A percentile compares a stretch with the other conserved stretches of the same genome.
phyloP scores from a whole-genome alignment of 2,888 invertebrate genomes.

The Autographa gamma region DNA sequence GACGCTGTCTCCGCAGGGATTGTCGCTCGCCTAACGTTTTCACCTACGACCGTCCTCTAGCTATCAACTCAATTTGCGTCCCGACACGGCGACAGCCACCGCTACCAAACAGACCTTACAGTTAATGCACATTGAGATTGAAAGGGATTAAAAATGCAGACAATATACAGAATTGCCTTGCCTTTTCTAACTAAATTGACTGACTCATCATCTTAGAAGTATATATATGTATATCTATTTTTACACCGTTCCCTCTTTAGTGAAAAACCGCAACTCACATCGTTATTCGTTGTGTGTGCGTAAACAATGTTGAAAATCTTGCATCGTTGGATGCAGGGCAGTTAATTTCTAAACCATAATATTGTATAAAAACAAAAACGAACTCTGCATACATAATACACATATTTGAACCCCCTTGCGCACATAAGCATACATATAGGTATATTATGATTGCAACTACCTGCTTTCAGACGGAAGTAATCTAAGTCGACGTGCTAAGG shows the following conservation, averaged over 20 bases:
- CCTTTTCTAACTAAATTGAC: background rate
- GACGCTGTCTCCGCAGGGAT: slow-evolving; percentile 86
- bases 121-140: slow-evolving; percentile 29
- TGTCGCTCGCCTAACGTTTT: slow-evolving; percentile 85
- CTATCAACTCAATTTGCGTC: slow-evolving; percentile 68
- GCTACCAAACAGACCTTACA: slow-evolving; percentile 32
- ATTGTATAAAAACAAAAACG: background rate
- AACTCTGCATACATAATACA: slow-evolving; percentile 1
- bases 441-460: slow-evolving; percentile 18
- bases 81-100: slow-evolving; percentile 61
- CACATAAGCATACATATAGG: slow-evolving; percentile 45
- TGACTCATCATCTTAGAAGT: background rate
- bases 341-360: too few species aligned
- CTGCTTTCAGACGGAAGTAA: slow-evolving; percentile 69
- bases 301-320: too few species aligned
- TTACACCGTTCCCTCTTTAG: too few species aligned
- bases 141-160: slow-evolving; percentile 25
- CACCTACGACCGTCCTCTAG: slow-evolving; percentile 80
- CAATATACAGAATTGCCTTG: slow-evolving; percentile 13
- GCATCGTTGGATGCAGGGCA: too few species aligned
- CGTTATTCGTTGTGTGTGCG: background rate
- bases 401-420: slow-evolving; percentile 36
- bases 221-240: background rate
- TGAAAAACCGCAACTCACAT: background rate
- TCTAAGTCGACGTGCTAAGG: slow-evolving; percentile 83